Base-by-base conservation (phyloP, 1,140 invertebrate genomes). In the Callitettix versicolor region DNA sequence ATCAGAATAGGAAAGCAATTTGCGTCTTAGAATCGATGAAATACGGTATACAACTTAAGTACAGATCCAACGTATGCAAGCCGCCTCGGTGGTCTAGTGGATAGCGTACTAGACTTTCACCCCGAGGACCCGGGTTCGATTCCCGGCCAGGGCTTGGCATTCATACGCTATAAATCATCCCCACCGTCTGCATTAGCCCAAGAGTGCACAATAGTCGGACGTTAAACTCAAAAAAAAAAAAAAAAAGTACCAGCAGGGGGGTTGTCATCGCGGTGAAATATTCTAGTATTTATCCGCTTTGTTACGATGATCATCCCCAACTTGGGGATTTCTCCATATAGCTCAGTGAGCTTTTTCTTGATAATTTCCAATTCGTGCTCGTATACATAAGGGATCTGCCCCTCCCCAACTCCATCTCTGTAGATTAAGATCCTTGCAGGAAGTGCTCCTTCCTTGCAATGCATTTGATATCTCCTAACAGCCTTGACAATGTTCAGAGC, bases 381-480 rank as follows among this genome's bases (percentile, higher is more conserved):
- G 1, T 72, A 67, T 0, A 87, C 81, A 58, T 78, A 82, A 0
- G 73, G 66, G 1, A 93, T 73, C 66, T 93, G 87, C 0, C 90
- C 89, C 59, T 94, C 89, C 0, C 89, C 86, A 1, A 91, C 86
- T 15, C 86, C 86, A 64, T 91, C 88, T 1, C 88, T 73, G 64
- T 84, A 91, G 26, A 88, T 75, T 0, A 88, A 64, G 14, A 89
- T 82, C 1, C 73, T 67, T 0, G 66, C 62, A 0, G 81, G 81
- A 2, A 81, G 62, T 0, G 34, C 24, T n/a, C n/a, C n/a, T n/a
- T n/a, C n/a, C 57, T 69, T 66, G 42, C 81, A 79, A 0, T 62
- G 41, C 12, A 72, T 64, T 2, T 70, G 66, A 58, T 73, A 86
- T 20, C 70, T 71, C 0, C 69, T 64, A 1, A 84, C 61, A 0